Evolutionary conservation across 2,888 invertebrate genomes (phyloP).

Genomic region (Chrysodeixis includens): DNA sequence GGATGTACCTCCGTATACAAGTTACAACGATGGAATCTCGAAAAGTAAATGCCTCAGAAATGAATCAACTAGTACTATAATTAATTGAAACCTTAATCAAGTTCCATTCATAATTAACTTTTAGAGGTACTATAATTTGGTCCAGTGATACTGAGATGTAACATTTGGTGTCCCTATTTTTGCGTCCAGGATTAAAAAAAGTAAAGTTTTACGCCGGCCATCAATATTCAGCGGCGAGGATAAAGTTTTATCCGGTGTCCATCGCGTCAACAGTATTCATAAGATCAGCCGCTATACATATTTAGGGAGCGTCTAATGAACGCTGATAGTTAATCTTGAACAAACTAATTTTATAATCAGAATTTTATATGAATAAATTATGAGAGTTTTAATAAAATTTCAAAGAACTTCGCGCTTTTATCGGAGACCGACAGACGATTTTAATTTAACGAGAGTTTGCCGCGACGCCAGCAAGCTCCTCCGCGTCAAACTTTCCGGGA

Average conservation of each 20-base stretch:
- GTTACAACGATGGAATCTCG: too few species aligned
- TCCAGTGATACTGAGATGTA: too few species aligned
- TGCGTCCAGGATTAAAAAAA: not conserved
- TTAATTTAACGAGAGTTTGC: not conserved
- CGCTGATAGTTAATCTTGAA: conserved; percentile 2
- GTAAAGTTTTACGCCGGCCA: conserved; percentile 4
- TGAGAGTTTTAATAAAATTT: not conserved
- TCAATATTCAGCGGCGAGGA: conserved; percentile 39
- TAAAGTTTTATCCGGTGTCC: conserved; percentile 26
- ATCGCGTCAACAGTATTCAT: conserved; percentile 44
- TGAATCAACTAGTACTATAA: too few species aligned
- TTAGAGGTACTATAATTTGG: too few species aligned
- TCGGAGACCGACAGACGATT: not conserved
- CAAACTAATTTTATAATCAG: conserved; percentile 3
- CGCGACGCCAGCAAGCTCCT: too few species aligned
- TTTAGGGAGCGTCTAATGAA: conserved; percentile 14
- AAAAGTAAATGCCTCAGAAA: too few species aligned
- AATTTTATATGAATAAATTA: not conserved
- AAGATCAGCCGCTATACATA: conserved; percentile 32
- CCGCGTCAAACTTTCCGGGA: not conserved
- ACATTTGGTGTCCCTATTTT: too few species aligned
- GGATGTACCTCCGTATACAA: conserved; percentile 3
- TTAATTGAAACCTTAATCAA: too few species aligned
- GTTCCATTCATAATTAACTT: too few species aligned
- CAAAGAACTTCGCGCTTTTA: not conserved